Base-by-base conservation (phyloP, 1,140 invertebrate genomes). In the Brachionus paranguensis region DNA sequence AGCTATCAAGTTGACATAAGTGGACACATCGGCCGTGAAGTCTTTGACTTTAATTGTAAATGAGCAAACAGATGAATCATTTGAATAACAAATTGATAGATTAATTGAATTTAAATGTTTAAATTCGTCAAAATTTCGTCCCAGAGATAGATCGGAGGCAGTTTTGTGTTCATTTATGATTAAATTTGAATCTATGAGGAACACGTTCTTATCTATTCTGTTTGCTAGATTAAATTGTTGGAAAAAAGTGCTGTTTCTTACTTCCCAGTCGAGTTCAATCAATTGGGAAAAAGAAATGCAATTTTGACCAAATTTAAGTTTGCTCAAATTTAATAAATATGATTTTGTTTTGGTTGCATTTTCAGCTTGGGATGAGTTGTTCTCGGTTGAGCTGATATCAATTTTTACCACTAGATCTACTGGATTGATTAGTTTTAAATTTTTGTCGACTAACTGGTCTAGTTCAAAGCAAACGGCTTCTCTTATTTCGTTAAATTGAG, bases 381-480 rank as follows among this genome's bases (percentile, higher is more conserved):
- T 43, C 7, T 72, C 68, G 5, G 8, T 6, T 45, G 33, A 68
- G 27, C 24, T 41, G 14, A 81, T 43, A 64, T 81, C 53, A 43
- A 81, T 60, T 81, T 64, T 81, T 7, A 81, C 53, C 0, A 81
- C 43, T 14, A 81, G 20, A 12, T 81, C 64, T 14, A 4, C 12
- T 27, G 60, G 17, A 68, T 60, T 47, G 27, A 64, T 55, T 27
- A 60, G 14, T 29, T 79, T 55, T n/a, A 64, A 17, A 27, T 64
- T 47, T 76, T 50, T 60, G 20, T 81, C 78, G 6, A 68, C 53
- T 20, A 68, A 41, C 17, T 60, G 78, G 14, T 68, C 78, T 11
- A 81, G 24, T 68, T 81, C 78, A 64, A 81, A 81, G 53, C 78
- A 81, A 41, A 81, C 27, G 14, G 78, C 78, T 68, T 81, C 78